These are phyloP conservation scores for Tetragonula clypearis DNA, from an alignment of 1,140 invertebrate species.

Conservation along the genomic window DNA sequence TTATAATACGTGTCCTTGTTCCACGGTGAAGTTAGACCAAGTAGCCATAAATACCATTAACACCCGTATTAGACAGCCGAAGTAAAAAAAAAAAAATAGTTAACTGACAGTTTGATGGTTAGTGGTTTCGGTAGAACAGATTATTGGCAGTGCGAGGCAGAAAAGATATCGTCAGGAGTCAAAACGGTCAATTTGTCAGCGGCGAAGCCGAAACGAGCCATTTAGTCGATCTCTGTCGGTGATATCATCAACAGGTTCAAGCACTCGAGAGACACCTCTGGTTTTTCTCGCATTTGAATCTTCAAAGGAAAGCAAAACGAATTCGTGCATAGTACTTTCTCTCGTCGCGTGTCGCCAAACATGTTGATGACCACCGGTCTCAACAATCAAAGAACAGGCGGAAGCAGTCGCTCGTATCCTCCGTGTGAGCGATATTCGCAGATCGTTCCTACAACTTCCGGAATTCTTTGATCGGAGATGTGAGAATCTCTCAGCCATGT, in stretches of 20 bases:
- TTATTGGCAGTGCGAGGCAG: constrained; percentile 78
- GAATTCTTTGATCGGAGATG: not conserved
- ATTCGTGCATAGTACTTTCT: not conserved
- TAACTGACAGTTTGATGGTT: constrained; percentile 72
- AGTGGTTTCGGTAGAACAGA: constrained; percentile 75
- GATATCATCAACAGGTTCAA: constrained; percentile 10
- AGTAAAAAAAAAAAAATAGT: constrained; percentile 38
- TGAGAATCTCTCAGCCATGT: not conserved
- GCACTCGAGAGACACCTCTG: not conserved
- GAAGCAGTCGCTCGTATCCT: constrained; percentile 27
- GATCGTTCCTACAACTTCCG: not conserved
- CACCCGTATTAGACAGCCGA: constrained; percentile 63
- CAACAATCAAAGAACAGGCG: constrained; percentile 18
- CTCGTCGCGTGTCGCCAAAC: not conserved
- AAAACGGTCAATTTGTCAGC: constrained; percentile 41
- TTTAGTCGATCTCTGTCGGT: not conserved
- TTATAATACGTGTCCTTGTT: constrained; percentile 34
- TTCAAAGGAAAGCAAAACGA: no score
- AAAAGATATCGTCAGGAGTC: constrained; percentile 61
- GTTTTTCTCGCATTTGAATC: not conserved
- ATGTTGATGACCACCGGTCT: not conserved
- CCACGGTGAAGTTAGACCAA: constrained; percentile 55
- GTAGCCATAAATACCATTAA: constrained; percentile 53
- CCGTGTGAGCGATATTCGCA: not conserved
- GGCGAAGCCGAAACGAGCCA: constrained; percentile 54